Conservation (phyloP, 1,140 invertebrate genomes). For the Lucilia sericata region DNA sequence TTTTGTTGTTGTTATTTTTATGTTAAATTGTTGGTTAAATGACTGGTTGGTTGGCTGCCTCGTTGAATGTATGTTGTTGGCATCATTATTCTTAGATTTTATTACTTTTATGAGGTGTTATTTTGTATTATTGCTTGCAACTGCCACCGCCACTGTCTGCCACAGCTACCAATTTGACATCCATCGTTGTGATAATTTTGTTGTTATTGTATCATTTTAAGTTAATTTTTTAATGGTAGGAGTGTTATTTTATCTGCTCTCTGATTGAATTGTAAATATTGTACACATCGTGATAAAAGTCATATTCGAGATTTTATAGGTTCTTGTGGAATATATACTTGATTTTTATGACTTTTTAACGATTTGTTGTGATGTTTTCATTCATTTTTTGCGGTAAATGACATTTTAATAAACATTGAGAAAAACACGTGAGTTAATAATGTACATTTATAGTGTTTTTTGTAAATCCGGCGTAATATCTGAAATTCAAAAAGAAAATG, state of each 20-base stretch:
- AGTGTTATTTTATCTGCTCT: neutral
- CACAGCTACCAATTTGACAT: neutral
- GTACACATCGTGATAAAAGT: neutral
- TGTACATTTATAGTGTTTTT: neutral
- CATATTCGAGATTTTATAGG: neutral
- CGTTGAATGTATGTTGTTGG: conserved; percentile 18
- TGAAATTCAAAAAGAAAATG: too few species aligned
- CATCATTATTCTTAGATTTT: conserved; percentile 52
- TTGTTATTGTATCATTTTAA: neutral
- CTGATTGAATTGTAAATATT: neutral
- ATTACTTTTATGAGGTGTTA: conserved; percentile 65
- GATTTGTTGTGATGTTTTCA: conserved; percentile 62
- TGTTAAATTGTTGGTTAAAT: conserved; percentile 45
- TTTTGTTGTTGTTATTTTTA: conserved; percentile 48
- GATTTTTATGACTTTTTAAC: conserved; percentile 64
- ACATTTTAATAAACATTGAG: neutral
- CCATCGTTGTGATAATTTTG: conserved; percentile 37
- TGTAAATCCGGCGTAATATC: neutral
- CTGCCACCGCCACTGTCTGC: conserved; percentile 30
- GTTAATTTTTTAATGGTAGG: conserved; percentile 35
- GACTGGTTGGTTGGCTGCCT: conserved; percentile 23
- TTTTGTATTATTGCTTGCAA: conserved; percentile 29
- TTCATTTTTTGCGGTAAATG: neutral
- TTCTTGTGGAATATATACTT: neutral
- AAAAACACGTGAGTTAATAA: neutral